Evolutionary conservation across 2,113 vertebrate species (phyloP), one percentile per base, ranked within the genome.

Genomic region (Gopherus flavomarginatus): DNA sequence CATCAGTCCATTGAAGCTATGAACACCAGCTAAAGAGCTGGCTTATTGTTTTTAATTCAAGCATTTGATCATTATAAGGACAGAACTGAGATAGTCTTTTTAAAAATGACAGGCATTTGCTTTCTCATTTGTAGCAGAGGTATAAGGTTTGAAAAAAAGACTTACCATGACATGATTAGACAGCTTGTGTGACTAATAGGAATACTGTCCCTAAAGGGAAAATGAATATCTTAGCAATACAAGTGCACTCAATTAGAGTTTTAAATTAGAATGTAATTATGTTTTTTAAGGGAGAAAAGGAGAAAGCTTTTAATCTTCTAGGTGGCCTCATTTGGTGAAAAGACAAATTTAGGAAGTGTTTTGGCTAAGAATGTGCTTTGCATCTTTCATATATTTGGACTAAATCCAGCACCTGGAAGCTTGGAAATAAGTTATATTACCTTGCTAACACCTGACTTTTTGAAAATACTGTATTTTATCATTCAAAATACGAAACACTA

Each of bases 211-310:
- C 96, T 97, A 96, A 98, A 98, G 96, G 95, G 96, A 93, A 96
- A 91, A 94, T 91, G 95, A 96, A 96, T 88, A 97, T 96, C 93
- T 98, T 97, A 96, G 11, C 65, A 97, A 97, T 95, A 94, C 59
- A 96, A 97, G 92, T 97, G 85, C 91, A 94, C 96, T 98, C 96
- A 96, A 98, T 98, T 98, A 97, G 95, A 94, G 97, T 97, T 98
- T 98, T 96, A 98, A 98, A 98, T 98, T 98, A 96, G 96, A 96
- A 91, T 95, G 96, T 95, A 98, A 97, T 98, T 98, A 96, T 91
- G 79, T 97, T 92, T 94, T 97, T 97, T 96, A 81, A 94, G 12
- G 44, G 78, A 94, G 52, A 88, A 88, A 26, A 87, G 57, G 84
- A 94, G 49, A 94, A 93, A 86, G 81, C 35, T 94, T 98, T 98